Evolutionary conservation across 2,888 invertebrate genomes (phyloP), one percentile per base, ranked within the genome.

Genomic region (Pollenia griseotomentosa): DNA sequence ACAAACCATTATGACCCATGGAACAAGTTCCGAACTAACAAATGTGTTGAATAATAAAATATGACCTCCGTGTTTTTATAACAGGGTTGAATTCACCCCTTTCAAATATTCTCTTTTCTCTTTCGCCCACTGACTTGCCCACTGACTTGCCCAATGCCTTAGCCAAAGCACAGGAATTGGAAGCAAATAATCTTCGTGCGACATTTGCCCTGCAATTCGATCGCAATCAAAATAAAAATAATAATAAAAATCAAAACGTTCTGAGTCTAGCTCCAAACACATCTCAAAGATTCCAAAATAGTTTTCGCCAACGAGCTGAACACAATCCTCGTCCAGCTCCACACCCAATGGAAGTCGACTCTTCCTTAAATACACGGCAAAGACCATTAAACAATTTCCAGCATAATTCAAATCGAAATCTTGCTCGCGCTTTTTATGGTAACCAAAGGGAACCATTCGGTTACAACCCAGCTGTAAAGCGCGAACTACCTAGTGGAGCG

Each of bases 201-300:
- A 83, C 86, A 14, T 88, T 87, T 51, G 78, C 87, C 4, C 82
- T 61, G 3, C 59, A 61, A 61, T 61, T 33, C 59, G n/a, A 7
- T 61, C 4, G 57, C 11, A 0, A 57, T 57, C 57, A 57, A 23
- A n/a, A n/a, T n/a, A n/a, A n/a, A n/a, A 23, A 23, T 57, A 57
- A 57, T 23, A 57, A 57, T 23, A 57, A 57, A 19, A 11, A 12
- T 12, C 23, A 23, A 23, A 57, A 12, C 19, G 11, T 23, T 57
- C 3, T 61, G 23, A 23, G 14, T n/a, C 12, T 12, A 7, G 12
- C 53, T 53, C n/a, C 12, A 53, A 53, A n/a, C 3, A 11, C 11
- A 59, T 6, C 12, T 1, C 12, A 10, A 19, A 55, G 19, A 53
- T 16, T 16, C 6, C 14, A 53, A 53, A 53, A 53, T 14, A 53